Percentiles rank a stretch among this genome's conserved stretches.
These are phyloP conservation scores for Junco hyemalis DNA, from an alignment of 2,113 vertebrate genomes.

Conservation along the genomic window DNA sequence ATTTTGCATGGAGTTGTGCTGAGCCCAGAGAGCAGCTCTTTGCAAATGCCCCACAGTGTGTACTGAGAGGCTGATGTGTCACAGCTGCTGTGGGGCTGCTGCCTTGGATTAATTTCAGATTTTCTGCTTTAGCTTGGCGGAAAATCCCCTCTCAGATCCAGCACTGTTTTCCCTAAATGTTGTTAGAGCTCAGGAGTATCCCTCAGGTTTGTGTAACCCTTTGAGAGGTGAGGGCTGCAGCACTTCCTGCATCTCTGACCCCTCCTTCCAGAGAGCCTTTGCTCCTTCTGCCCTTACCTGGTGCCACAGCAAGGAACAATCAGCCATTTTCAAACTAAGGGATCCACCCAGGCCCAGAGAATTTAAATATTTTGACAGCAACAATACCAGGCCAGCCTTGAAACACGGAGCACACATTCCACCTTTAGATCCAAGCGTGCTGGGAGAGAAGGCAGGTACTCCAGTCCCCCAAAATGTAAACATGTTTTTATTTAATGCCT, in stretches of 20 bases:
- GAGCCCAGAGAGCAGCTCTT: not conserved
- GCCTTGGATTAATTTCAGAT: not conserved
- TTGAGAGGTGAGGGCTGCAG: not conserved
- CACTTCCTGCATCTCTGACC: not conserved
- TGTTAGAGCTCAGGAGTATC: fast-evolving
- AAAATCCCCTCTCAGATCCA: not conserved
- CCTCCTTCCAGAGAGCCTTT: not conserved
- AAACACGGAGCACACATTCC: fast-evolving
- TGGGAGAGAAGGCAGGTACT: not conserved
- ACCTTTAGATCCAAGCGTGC: not conserved
- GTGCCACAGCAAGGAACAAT: not conserved
- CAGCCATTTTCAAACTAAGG: not conserved
- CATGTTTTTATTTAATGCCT: slow-evolving; percentile 82
- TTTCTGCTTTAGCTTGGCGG: not conserved
- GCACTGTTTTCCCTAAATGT: not conserved
- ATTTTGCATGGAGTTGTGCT: not conserved
- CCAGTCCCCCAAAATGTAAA: slow-evolving; percentile 76
- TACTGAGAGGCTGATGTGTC: not conserved
- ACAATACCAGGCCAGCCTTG: not conserved
- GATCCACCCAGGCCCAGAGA: not conserved
- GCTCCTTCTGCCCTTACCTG: not conserved
- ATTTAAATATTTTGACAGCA: not conserved
- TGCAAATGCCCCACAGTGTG: not conserved
- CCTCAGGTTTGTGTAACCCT: not conserved
- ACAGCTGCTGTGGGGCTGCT: not conserved